phyloP scores from a whole-genome alignment of 2,113 vertebrate genomes.

The Sclerurus mexicanus region DNA sequence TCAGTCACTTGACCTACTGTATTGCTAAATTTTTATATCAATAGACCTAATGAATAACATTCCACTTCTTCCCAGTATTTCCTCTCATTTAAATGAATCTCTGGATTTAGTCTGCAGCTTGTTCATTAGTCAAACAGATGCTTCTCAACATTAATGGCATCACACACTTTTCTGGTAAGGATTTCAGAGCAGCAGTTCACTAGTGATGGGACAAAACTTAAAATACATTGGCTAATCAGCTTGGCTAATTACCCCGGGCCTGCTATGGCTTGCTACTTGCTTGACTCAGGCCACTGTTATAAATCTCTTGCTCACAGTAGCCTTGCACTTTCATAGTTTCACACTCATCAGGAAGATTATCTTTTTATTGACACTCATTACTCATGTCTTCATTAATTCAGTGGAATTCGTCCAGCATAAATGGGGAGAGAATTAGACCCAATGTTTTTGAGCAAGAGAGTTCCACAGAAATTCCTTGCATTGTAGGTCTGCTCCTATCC shows the following conservation, averaged over 20 bases:
- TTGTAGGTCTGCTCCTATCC: slow-evolving; percentile 44
- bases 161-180: neutral
- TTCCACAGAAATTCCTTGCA: slow-evolving; percentile 2
- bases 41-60: neutral
- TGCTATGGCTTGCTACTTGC: neutral
- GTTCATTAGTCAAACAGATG: neutral
- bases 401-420: neutral
- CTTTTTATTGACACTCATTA: neutral
- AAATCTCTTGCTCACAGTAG: neutral
- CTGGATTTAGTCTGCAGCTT: neutral
- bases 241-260: neutral
- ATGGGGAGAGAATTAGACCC: neutral
- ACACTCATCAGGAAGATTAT: neutral
- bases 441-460: neutral
- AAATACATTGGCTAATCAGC: neutral
- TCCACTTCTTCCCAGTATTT: neutral
- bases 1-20: neutral
- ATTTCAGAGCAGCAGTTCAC: neutral
- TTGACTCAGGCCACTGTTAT: neutral
- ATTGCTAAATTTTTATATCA: neutral
- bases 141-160: neutral
- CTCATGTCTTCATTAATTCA: neutral
- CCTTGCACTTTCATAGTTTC: neutral
- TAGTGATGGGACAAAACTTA: neutral
- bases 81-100: neutral